Conservation (phyloP, 2,888 invertebrate genomes). For the Escarpia spicata region DNA sequence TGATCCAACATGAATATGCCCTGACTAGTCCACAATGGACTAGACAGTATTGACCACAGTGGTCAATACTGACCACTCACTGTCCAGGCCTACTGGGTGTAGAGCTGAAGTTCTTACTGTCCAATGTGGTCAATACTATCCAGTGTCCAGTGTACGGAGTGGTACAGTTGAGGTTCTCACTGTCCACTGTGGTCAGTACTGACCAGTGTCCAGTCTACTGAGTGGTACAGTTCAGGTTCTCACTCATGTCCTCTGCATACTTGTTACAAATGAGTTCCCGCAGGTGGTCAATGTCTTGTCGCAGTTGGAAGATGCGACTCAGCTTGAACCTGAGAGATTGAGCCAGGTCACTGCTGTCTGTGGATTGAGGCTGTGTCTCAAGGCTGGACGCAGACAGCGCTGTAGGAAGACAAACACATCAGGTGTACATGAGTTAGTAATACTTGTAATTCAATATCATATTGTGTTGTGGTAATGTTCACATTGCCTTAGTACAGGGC, state of each 20-base stretch:
- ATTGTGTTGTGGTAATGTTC: too few species aligned
- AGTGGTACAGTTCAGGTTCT: constrained; percentile 57
- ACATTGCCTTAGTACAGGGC: too few species aligned
- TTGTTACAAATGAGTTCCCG: constrained; percentile 58
- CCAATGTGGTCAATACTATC: background rate
- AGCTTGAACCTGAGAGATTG: constrained; percentile 35
- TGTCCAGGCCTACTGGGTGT: constrained; percentile 46
- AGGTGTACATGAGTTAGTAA: too few species aligned
- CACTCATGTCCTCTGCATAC: constrained; percentile 60
- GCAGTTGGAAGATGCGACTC: constrained; percentile 48
- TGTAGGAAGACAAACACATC: background rate
- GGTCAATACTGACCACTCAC: background rate
- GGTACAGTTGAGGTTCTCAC: constrained; percentile 56
- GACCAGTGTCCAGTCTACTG: constrained; percentile 42
- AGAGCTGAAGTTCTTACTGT: constrained; percentile 54
- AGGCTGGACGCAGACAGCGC: background rate
- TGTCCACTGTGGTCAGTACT: background rate
- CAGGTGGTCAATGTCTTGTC: constrained; percentile 54
- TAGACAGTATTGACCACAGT: constrained; percentile 22
- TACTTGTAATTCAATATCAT: too few species aligned
- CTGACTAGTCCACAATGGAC: background rate
- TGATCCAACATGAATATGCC: background rate
- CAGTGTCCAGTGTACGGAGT: constrained; percentile 45
- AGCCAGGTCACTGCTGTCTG: background rate
- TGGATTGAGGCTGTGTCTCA: background rate